Evolutionary conservation across 2,888 invertebrate species (phyloP), one percentile per base, ranked within the genome.

Genomic region (Melinopterus prodromus): DNA sequence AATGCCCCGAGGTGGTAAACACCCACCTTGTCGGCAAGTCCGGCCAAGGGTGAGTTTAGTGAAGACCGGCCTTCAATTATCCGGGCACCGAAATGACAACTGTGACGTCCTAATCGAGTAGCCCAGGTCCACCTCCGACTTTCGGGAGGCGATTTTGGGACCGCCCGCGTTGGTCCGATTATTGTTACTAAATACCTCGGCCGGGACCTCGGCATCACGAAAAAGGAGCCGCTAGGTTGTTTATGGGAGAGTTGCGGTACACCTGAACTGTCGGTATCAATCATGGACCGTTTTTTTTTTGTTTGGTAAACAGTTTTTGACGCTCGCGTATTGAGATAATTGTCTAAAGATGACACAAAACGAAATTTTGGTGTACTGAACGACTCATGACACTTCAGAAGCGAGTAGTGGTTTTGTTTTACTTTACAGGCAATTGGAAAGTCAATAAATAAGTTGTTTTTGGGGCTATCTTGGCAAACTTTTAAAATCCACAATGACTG

Each of bases 101-200:
- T 84, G 79, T 86, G 86, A 86, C 85, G 85, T 86, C 83, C 85
- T 86, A 87, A 87, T 87, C 85, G 84, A 79, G 82, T 81, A 82
- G 83, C 81, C 82, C 84, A 84, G 84, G 85, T 35, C 74, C 37
- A 36, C 74, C 16, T 71, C 71, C 71, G 14, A 14, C 15, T 69
- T 16, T 6, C 71, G 71, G 71, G 26, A 16, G 16, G 35, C 37
- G 74, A 35, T 16, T 36, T 35, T 36, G n/a, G 35, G 74, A 74
- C 74, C 74, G 74, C 74, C 74, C 74, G 74, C 74, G 74, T n/a
- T 12, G 74, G 37, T 15, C 36, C 71, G 35, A 36, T 35, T 74
- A 35, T 71, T 12, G 53, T 9, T 12, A 53, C 53, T 53, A 53
- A 53, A 53, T 53, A 53, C 53, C 53, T 53, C 5, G 9, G 7